These are phyloP conservation scores for Gnatocerus cornutus DNA, from an alignment of 2,888 invertebrate species.

Conservation along the genomic window DNA sequence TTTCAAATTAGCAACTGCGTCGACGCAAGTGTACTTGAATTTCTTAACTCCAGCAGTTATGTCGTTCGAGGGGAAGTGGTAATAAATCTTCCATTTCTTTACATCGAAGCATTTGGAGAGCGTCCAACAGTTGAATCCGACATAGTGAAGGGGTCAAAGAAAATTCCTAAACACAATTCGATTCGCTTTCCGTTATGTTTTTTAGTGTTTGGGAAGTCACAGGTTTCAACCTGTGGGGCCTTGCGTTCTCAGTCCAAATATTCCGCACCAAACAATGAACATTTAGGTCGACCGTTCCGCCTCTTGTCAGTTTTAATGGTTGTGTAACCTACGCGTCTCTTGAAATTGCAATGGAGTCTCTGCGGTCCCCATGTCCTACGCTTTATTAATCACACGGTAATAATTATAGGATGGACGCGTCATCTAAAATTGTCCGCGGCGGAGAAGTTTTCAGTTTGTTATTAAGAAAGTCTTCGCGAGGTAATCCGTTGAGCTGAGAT, in stretches of 20 bases:
- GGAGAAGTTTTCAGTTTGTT: not conserved
- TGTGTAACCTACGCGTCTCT: constrained; percentile 42
- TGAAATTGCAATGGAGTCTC: not conserved
- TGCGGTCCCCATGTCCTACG: constrained; percentile 15
- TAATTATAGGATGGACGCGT: constrained; percentile 20
- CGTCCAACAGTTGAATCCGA: no score
- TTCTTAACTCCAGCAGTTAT: no score
- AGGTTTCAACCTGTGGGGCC: constrained; percentile 39
- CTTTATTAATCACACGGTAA: constrained; percentile 16
- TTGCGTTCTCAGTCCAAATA: constrained; percentile 44
- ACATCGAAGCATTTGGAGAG: no score
- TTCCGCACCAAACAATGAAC: constrained; percentile 46
- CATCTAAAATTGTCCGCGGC: constrained; percentile 3
- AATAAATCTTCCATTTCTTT: no score
- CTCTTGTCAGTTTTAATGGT: constrained; percentile 47
- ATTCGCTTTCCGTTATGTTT: constrained; percentile 6
- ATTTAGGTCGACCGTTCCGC: constrained; percentile 50
- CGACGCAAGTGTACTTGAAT: no score
- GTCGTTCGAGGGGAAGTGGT: no score
- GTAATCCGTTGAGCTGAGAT: no score
- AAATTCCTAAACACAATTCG: no score
- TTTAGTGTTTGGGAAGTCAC: constrained; percentile 13
- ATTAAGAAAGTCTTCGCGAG: no score
- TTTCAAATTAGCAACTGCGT: no score
- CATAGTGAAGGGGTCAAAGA: no score